Evolutionary conservation across 2,113 vertebrate species (phyloP), one percentile per base, ranked within the genome.

Genomic region (Otis tarda): DNA sequence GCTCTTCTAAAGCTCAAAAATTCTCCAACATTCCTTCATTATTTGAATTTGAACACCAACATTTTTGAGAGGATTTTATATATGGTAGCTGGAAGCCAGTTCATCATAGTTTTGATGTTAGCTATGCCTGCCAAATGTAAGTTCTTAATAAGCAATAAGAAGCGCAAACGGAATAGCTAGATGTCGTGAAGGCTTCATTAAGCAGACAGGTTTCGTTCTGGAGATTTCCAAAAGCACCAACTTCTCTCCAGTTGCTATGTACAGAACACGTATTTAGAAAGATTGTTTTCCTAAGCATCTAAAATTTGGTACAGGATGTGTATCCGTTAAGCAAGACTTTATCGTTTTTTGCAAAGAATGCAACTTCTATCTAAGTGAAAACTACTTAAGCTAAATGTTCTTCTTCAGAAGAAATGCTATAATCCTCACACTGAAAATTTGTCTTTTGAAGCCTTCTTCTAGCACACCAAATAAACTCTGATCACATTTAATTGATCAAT

Each of bases 401-500:
- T 77, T 78, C 53, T 30, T 13, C 18, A 50, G 59, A 90, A 83
- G 35, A 76, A 83, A 50, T 70, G 23, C 13, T 81, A 41, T 85
- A 69, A 81, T 33, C 23, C 21, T 28, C 74, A 87, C 33, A 37
- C 19, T 90, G 61, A 94, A 21, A 60, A 59, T 14, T 67, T 7
- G 45, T 49, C 33, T 63, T 78, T 73, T 74, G 50, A 88, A 87
- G 52, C 52, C 43, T 37, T 79, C 21, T 73, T 68, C 6, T 94
- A 57, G 9, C 33, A 84, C 49, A 93, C 4, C 13, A 59, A 89
- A 95, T 92, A 91, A 80, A 88, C 92, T 94, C 84, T 65, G 59
- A 71, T 80, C 74, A 86, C 17, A 59, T 12, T 61, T 68, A 78
- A 49, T 4, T 64, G 22, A 79, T 37, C 37, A 59, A 43, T 60